phyloP scores from a whole-genome alignment of 2,797 vertebrate genomes.

The Pyrocephalus nanus region DNA sequence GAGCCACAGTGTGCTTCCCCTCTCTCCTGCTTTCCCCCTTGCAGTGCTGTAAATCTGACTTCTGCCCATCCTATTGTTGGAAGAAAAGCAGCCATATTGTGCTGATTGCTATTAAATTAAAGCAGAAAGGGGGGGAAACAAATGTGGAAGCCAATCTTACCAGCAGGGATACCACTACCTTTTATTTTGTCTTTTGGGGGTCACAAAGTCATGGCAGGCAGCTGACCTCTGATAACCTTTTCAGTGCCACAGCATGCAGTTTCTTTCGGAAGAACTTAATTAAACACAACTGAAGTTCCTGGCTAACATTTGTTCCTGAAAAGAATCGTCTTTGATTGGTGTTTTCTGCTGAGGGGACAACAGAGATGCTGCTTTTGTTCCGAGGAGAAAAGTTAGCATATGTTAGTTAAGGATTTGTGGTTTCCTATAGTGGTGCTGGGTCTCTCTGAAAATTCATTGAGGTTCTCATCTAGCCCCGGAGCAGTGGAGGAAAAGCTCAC shows the following conservation, averaged over 20 bases:
- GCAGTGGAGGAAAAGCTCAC: background rate
- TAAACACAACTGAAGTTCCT: constrained; percentile 91
- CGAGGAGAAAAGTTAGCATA: constrained; percentile 76
- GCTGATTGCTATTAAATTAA: constrained; percentile 92
- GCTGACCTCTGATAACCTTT: constrained; percentile 88
- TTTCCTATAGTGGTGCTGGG: constrained; percentile 64
- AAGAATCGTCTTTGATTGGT: constrained; percentile 79
- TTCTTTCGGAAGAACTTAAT: constrained; percentile 87
- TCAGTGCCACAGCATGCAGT: constrained; percentile 78
- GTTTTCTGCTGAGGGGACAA: constrained; percentile 76
- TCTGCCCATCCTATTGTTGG: constrained; percentile 83
- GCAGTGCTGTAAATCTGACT: constrained; percentile 83
- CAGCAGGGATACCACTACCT: constrained; percentile 84
- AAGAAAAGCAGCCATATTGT: constrained; percentile 90
- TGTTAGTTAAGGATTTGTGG: constrained; percentile 80
- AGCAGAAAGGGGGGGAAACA: constrained; percentile 83
- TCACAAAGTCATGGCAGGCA: constrained; percentile 90
- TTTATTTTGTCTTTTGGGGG: constrained; percentile 87
- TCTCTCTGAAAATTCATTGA: constrained; percentile 41
- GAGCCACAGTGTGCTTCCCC: constrained; percentile 71
- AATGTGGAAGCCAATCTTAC: constrained; percentile 82
- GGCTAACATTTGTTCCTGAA: constrained; percentile 87
- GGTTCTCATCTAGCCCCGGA: background rate
- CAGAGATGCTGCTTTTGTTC: constrained; percentile 78
- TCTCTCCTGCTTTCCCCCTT: constrained; percentile 79